A percentile compares a stretch with the other conserved stretches of the same genome.
Conservation (phyloP, 1,140 invertebrate genomes). For the Pentalonia nigronervosa region DNA sequence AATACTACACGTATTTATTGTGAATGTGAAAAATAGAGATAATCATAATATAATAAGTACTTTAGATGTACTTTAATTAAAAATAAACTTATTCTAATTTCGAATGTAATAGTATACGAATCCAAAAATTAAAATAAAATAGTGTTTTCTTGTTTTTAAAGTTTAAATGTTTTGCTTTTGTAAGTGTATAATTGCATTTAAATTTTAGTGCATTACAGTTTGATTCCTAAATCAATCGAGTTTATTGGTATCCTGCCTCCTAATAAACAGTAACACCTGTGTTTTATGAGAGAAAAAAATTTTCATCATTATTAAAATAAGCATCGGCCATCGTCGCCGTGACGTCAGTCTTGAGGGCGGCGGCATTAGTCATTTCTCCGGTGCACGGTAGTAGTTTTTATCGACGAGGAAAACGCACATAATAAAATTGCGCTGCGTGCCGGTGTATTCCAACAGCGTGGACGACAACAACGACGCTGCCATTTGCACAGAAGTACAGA, state of each 20-base stretch:
- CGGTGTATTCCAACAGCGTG: neutral
- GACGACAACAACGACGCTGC: neutral
- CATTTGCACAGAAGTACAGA: neutral
- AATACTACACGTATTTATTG: neutral
- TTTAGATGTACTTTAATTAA: neutral
- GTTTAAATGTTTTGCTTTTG: neutral
- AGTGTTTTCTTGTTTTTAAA: neutral
- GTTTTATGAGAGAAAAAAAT: neutral
- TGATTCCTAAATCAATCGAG: neutral
- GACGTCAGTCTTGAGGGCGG: slow-evolving; percentile 18
- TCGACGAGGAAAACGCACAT: slow-evolving; percentile 12
- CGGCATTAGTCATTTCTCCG: slow-evolving; percentile 36
- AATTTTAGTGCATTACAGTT: neutral
- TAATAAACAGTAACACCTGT: neutral
- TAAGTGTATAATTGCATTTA: neutral
- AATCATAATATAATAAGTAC: neutral
- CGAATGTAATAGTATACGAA: neutral
- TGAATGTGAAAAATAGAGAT: neutral
- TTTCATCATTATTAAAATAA: slow-evolving; percentile 19
- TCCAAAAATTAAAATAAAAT: neutral
- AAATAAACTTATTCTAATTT: neutral
- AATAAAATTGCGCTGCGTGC: neutral
- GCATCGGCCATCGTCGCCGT: neutral
- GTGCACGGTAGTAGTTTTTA: slow-evolving; percentile 24
- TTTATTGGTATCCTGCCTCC: neutral